Percentiles rank a stretch among this genome's conserved stretches.
These are phyloP conservation scores for Holothuria leucospilota DNA, from an alignment of 53 echinoderm and acorn worm genomes.

Conservation along the genomic window DNA sequence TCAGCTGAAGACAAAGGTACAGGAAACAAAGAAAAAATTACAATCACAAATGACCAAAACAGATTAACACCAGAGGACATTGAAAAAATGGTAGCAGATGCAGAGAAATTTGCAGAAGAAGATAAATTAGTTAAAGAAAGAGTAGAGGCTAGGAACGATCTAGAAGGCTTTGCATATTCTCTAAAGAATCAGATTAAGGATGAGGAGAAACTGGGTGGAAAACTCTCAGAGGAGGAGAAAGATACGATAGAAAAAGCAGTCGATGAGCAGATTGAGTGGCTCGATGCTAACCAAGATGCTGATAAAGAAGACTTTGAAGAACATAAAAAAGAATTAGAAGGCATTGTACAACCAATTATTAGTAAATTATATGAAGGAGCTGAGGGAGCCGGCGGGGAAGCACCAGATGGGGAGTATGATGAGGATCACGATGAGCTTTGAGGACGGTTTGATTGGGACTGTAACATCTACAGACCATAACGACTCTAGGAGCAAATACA, in stretches of 20 bases:
- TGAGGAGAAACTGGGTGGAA: conserved; percentile 95
- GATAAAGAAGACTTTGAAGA: conserved; percentile 91
- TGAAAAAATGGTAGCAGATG: conserved; percentile 95
- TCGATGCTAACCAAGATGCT: conserved; percentile 94
- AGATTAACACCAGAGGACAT: conserved; percentile 97
- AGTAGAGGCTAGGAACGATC: conserved; percentile 91
- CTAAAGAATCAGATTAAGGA: conserved; percentile 95
- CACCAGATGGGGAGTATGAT: conserved; percentile 57
- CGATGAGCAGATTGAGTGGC: conserved; percentile 95
- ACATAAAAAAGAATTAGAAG: conserved; percentile 97
- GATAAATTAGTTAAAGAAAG: conserved; percentile 88
- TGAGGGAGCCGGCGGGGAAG: conserved; percentile 68
- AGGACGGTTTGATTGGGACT: neutral
- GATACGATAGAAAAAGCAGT: conserved; percentile 80
- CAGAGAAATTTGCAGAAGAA: conserved; percentile 90
- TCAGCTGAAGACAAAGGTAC: conserved; percentile 99
- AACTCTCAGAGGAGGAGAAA: conserved; percentile 87
- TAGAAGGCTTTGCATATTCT: conserved; percentile 95
- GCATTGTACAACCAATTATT: conserved; percentile 84
- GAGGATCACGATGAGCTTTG: conserved; percentile 87
- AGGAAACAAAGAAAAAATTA: conserved; percentile 99
- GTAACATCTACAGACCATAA: neutral
- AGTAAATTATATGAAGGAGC: conserved; percentile 97
- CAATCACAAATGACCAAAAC: conserved; percentile 98
- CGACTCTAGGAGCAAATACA: neutral